Evolutionary conservation across 2,888 invertebrate genomes (phyloP).

Genomic region (Parelbella ahira): DNA sequence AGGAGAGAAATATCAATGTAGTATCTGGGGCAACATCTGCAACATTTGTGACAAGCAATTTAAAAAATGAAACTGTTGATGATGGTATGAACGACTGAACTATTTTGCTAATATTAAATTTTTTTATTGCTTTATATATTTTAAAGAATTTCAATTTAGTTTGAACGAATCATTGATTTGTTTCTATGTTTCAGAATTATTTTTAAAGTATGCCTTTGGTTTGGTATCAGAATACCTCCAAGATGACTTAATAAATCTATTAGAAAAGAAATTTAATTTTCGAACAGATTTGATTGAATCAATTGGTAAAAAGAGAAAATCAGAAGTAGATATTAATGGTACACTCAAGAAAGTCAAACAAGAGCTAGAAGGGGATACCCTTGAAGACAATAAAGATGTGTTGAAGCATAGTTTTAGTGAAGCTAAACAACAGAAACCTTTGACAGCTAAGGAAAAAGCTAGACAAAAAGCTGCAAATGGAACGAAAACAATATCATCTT

Average conservation of each 20-base stretch:
- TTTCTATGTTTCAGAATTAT: constrained; percentile 76
- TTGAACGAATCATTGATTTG: no score
- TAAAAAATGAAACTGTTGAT: constrained; percentile 77
- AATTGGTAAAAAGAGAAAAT: constrained; percentile 78
- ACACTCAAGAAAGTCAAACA: constrained; percentile 58
- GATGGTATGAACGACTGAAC: constrained; percentile 56
- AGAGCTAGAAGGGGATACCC: constrained; percentile 49
- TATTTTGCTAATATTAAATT: no score
- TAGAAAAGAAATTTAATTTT: constrained; percentile 84
- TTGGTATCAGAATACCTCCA: constrained; percentile 89
- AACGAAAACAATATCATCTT: constrained; percentile 89
- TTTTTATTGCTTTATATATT: no score
- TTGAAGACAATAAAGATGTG: constrained; percentile 43
- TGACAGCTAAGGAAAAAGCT: constrained; percentile 87
- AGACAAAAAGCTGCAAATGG: constrained; percentile 88
- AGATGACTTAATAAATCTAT: constrained; percentile 83
- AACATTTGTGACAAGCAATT: constrained; percentile 85
- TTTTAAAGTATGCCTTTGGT: constrained; percentile 87
- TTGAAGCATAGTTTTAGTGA: constrained; percentile 56
- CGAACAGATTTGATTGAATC: constrained; percentile 79
- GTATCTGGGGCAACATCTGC: constrained; percentile 87
- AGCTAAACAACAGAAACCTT: constrained; percentile 70
- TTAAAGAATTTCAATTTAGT: no score
- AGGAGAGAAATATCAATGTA: constrained; percentile 86
- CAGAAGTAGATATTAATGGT: constrained; percentile 51